Conservation (phyloP, 1,140 invertebrate genomes). For the Caerostris darwini region DNA sequence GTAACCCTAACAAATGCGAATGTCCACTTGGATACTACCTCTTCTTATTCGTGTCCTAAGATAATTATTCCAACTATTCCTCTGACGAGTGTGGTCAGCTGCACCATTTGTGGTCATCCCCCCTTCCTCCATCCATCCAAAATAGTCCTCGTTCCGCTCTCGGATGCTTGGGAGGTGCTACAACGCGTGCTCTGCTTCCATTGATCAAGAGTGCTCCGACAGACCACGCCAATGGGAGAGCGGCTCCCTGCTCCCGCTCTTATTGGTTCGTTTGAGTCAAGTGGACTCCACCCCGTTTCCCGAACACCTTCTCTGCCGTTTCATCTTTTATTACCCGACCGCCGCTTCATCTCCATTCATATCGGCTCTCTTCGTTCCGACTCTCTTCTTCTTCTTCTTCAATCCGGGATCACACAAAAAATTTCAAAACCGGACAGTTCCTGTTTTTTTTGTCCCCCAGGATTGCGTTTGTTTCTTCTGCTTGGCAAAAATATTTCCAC, state of each 20-base stretch:
- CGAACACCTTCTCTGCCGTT: constrained; percentile 46
- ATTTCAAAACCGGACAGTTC: not conserved
- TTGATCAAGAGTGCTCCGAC: constrained; percentile 76
- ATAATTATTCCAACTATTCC: too few relatives aligned
- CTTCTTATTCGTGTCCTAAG: too few relatives aligned
- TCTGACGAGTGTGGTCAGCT: not conserved
- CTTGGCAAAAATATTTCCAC: not conserved
- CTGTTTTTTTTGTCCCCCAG: too few relatives aligned
- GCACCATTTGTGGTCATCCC: not conserved
- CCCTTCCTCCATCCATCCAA: constrained; percentile 38
- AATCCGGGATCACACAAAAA: not conserved
- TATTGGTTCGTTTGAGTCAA: constrained; percentile 77
- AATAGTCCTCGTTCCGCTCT: constrained; percentile 72
- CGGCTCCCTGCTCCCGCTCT: constrained; percentile 41
- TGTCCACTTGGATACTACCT: too few relatives aligned
- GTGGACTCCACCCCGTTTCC: constrained; percentile 71
- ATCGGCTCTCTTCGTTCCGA: not conserved
- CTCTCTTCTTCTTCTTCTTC: not conserved
- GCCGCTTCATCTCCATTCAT: constrained; percentile 58
- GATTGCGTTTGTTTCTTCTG: not conserved
- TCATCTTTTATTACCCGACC: constrained; percentile 65
- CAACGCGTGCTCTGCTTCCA: constrained; percentile 74
- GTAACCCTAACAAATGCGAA: too few relatives aligned
- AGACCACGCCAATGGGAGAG: constrained; percentile 76
- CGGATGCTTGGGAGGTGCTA: constrained; percentile 77